Evolutionary conservation across 2,888 invertebrate species (phyloP).

Genomic region (Hypomecis atomaria): DNA sequence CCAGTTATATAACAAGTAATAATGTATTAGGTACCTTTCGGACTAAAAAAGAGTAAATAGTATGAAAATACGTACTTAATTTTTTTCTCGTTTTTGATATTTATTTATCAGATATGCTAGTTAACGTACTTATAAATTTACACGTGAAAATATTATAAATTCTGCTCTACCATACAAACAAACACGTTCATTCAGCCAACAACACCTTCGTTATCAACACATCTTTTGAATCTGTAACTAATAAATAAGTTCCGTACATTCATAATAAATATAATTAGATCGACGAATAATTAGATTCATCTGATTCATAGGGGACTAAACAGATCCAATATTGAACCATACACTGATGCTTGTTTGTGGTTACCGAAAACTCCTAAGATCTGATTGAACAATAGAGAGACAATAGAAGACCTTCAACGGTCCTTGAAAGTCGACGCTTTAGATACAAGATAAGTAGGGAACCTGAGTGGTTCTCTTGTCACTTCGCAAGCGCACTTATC

Average conservation of each 20-base stretch:
- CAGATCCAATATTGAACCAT: no score
- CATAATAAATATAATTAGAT: background rate
- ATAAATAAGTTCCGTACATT: background rate
- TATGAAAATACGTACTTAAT: no score
- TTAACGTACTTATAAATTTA: background rate
- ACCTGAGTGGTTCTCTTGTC: constrained; percentile 50
- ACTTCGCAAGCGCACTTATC: constrained; percentile 67
- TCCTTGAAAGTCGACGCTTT: constrained; percentile 38
- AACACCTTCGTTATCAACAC: constrained; percentile 27
- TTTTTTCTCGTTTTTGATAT: background rate
- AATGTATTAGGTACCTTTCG: no score
- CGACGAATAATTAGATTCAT: no score
- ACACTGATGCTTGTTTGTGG: no score
- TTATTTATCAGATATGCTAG: background rate
- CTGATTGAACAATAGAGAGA: constrained; percentile 17
- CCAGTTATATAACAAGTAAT: no score
- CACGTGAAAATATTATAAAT: constrained; percentile 29
- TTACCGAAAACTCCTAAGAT: background rate
- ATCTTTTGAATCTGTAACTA: constrained; percentile 5
- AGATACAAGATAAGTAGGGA: constrained; percentile 40
- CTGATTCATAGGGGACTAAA: no score
- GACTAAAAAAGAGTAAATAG: no score
- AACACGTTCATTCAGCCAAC: constrained; percentile 24
- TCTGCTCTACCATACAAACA: constrained; percentile 13
- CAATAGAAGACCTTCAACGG: constrained; percentile 35